A percentile compares a stretch with the other conserved stretches of the same genome.
Evolutionary conservation across 1,140 invertebrate genomes (phyloP).

Genomic region (Conus betulinus): DNA sequence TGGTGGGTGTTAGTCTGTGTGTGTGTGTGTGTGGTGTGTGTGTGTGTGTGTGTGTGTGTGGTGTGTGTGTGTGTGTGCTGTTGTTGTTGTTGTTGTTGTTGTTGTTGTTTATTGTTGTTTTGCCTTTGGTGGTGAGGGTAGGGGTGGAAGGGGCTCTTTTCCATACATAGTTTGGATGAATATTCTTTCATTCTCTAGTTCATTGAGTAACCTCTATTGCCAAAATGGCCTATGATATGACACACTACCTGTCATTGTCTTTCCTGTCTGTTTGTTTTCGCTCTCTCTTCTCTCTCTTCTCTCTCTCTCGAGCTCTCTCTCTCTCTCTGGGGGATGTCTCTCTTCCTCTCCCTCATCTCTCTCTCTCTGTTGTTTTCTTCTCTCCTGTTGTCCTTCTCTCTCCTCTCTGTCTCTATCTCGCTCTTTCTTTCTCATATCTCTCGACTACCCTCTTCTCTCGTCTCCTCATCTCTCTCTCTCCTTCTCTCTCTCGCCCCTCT

Average conservation of each 20-base stretch:
- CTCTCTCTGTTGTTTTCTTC: neutral
- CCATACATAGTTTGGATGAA: too few species aligned
- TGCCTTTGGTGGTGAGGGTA: too few species aligned
- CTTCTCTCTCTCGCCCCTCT: neutral
- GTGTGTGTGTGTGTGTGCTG: too few species aligned
- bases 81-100: too few species aligned
- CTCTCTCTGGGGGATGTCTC: conserved; percentile 1
- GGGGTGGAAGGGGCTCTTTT: too few species aligned
- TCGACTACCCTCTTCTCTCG: neutral
- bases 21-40: too few species aligned
- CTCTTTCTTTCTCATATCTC: neutral
- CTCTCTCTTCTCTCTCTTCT: neutral
- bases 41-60: too few species aligned
- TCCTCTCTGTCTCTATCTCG: neutral
- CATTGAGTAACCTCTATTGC: too few species aligned
- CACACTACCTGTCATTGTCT: neutral
- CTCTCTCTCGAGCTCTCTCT: neutral
- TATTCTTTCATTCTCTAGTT: too few species aligned
- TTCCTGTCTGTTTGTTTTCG: neutral
- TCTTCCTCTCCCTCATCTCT: neutral
- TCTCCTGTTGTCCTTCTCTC: neutral
- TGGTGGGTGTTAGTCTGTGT: too few species aligned
- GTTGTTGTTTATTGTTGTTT: too few species aligned
- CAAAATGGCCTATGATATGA: too few species aligned
- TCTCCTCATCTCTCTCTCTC: neutral